phyloP scores from a whole-genome alignment of 2,888 invertebrate species.

The Cistogaster globosa region DNA sequence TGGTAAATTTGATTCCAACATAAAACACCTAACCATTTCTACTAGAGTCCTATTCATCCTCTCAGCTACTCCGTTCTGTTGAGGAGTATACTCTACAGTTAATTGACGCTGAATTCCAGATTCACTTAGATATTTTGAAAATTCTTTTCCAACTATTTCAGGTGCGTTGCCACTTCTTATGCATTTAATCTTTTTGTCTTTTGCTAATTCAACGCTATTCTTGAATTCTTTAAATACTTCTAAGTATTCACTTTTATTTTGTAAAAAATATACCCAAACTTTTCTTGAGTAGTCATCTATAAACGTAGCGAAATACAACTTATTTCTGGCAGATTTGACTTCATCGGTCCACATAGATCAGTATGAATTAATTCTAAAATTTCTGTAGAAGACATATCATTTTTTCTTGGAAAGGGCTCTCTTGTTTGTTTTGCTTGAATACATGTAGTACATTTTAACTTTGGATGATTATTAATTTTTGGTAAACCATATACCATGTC shows the following conservation, averaged over 20 bases:
- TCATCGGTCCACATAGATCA: slow-evolving; percentile 24
- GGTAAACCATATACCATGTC: slow-evolving; percentile 33
- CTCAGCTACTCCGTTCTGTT: slow-evolving; percentile 63
- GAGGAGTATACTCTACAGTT: slow-evolving; percentile 52
- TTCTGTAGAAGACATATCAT: background rate
- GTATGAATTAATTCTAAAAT: slow-evolving; percentile 10
- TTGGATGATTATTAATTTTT: background rate
- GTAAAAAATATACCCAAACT: slow-evolving; percentile 12
- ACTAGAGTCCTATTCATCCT: slow-evolving; percentile 55
- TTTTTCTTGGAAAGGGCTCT: background rate
- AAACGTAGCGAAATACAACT: slow-evolving; percentile 21
- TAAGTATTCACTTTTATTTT: background rate
- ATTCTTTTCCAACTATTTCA: slow-evolving; percentile 2
- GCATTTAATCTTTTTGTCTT: slow-evolving; percentile 16
- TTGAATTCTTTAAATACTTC: too few relatives aligned
- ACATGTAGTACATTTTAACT: background rate
- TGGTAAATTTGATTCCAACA: slow-evolving; percentile 34
- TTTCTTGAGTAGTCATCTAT: slow-evolving; percentile 29
- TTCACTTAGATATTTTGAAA: too few relatives aligned
- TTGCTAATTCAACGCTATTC: slow-evolving; percentile 4
- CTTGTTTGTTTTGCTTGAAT: too few relatives aligned
- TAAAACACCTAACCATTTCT: slow-evolving; percentile 59
- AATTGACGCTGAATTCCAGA: slow-evolving; percentile 49
- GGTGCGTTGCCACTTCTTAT: slow-evolving; percentile 28
- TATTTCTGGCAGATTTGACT: slow-evolving; percentile 19